phyloP scores from a whole-genome alignment of 53 echinoderm and acorn worm genomes.

The Luidia sarsii region DNA sequence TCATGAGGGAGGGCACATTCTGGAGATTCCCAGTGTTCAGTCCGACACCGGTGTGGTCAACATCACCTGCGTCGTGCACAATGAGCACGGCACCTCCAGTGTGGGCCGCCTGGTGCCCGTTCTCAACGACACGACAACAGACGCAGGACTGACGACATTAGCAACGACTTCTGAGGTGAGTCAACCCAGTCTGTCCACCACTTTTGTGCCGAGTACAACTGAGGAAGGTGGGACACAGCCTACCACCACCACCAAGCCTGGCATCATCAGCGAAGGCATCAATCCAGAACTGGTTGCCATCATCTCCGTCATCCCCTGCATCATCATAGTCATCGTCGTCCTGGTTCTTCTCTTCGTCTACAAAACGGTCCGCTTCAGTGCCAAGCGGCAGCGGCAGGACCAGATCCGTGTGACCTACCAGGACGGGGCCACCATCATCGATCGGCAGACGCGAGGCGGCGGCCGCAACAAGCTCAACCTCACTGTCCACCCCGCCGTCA shows the following conservation, averaged over 20 bases:
- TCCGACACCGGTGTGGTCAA: slow-evolving; percentile 38
- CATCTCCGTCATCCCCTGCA: slow-evolving; percentile 17
- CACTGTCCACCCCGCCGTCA: not conserved
- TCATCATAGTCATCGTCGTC: slow-evolving; percentile 42
- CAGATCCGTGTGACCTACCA: slow-evolving; percentile 39
- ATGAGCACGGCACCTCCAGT: slow-evolving; percentile 29
- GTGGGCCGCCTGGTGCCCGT: not conserved
- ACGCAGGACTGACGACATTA: not conserved
- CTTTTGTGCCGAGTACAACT: not conserved
- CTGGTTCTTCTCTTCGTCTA: slow-evolving; percentile 47
- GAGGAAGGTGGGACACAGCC: not conserved
- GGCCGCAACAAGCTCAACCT: slow-evolving; percentile 28
- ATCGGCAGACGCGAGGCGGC: slow-evolving; percentile 5
- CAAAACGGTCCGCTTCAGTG: slow-evolving; percentile 29
- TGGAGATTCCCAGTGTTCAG: slow-evolving; percentile 41
- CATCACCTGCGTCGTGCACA: slow-evolving; percentile 48
- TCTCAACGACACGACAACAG: not conserved
- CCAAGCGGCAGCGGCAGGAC: slow-evolving; percentile 36
- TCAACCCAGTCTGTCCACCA: not conserved
- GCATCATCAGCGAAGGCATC: not conserved
- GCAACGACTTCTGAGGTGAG: no score
- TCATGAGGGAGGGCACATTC: not conserved
- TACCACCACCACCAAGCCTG: not conserved
- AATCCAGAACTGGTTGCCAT: not conserved
- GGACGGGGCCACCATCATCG: slow-evolving; percentile 43